A percentile compares a stretch with the other conserved stretches of the same genome.
phyloP scores from a whole-genome alignment of 2,888 invertebrate genomes.

The Tupiocoris notatus region DNA sequence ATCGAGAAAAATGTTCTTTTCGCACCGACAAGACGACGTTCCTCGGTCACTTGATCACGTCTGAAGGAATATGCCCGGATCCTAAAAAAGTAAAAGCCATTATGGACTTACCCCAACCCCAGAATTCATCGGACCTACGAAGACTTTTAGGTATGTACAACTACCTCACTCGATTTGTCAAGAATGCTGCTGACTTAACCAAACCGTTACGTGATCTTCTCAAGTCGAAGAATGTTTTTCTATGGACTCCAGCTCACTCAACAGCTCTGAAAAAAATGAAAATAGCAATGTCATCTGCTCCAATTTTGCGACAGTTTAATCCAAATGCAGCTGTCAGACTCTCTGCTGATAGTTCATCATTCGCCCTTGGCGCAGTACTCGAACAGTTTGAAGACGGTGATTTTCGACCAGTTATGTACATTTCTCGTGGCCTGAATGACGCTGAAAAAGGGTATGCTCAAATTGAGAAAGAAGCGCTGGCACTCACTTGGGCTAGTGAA shows the following conservation, averaged over 20 bases:
- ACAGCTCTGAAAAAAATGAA: conserved; percentile 37
- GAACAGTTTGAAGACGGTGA: too few relatives aligned
- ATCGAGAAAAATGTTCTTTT: neutral
- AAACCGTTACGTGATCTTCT: too few relatives aligned
- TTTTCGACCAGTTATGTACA: too few relatives aligned
- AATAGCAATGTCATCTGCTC: neutral
- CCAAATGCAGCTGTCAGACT: conserved; percentile 47
- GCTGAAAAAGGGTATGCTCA: too few relatives aligned
- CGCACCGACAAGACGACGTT: neutral
- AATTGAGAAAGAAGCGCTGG: conserved; percentile 19
- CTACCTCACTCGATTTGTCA: conserved; percentile 42
- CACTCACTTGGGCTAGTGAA: conserved; percentile 51
- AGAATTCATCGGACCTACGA: neutral
- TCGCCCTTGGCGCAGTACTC: too few relatives aligned
- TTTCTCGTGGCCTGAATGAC: too few relatives aligned
- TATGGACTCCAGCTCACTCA: neutral
- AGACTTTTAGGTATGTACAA: conserved; percentile 18
- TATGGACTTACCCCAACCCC: neutral
- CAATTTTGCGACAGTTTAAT: conserved; percentile 1
- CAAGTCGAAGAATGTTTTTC: conserved; percentile 1
- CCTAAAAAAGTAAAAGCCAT: neutral
- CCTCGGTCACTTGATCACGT: neutral
- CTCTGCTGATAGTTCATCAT: conserved; percentile 49
- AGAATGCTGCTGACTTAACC: conserved; percentile 2
- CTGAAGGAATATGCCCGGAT: neutral